A percentile compares a stretch with the other conserved stretches of the same genome.
Evolutionary conservation across 2,797 vertebrate species (phyloP).

Genomic region (Spinus olivaceus): DNA sequence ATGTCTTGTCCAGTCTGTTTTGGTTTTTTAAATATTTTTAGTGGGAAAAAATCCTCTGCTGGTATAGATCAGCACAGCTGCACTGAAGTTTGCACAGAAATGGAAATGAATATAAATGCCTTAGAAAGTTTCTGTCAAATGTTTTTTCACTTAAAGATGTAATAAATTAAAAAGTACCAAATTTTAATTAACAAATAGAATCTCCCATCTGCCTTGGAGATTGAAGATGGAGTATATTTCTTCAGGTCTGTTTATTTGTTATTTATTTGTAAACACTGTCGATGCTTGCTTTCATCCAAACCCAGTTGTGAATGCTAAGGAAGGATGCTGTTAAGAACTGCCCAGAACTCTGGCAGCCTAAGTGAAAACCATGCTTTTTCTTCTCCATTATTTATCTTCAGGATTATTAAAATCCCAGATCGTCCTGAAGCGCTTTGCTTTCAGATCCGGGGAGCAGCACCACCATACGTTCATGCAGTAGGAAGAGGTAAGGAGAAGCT

Average conservation of each 20-base stretch:
- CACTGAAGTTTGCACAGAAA: neutral
- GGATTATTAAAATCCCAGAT: constrained; percentile 93
- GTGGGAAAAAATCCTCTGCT: neutral
- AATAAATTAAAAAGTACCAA: neutral
- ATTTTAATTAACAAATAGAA: neutral
- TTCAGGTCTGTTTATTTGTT: neutral
- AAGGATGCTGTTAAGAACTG: neutral
- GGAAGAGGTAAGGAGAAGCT: constrained; percentile 84
- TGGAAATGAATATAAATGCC: neutral
- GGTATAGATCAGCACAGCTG: neutral
- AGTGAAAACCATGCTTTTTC: neutral
- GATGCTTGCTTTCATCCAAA: neutral
- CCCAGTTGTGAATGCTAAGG: neutral
- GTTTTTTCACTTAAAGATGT: neutral
- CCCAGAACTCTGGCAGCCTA: neutral
- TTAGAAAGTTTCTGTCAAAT: neutral
- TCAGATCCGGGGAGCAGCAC: constrained; percentile 86
- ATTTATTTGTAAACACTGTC: neutral
- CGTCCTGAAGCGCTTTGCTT: constrained; percentile 87
- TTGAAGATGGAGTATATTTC: neutral
- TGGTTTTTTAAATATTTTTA: neutral
- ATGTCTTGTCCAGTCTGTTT: neutral
- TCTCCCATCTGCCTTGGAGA: neutral
- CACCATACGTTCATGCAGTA: constrained; percentile 89
- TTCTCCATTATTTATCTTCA: constrained; percentile 52